These are phyloP conservation scores for Drymonia ruficornis DNA, from an alignment of 2,888 invertebrate genomes.

Conservation along the genomic window DNA sequence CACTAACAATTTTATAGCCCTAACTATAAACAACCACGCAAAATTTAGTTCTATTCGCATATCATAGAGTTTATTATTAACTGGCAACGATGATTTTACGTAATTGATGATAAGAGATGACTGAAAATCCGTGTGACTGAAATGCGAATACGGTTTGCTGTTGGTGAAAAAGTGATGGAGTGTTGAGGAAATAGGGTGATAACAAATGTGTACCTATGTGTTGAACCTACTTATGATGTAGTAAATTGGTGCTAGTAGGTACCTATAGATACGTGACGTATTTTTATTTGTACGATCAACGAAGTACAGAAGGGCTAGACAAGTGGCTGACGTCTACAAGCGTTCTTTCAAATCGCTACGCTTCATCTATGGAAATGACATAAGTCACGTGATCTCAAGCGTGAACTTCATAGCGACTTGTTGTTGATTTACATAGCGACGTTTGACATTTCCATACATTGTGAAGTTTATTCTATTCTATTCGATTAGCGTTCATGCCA, in stretches of 20 bases:
- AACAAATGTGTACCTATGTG: constrained; percentile 35
- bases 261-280: constrained; percentile 43
- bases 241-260: constrained; percentile 30
- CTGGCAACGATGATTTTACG: constrained; percentile 9
- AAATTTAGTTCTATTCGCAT: constrained; percentile 15
- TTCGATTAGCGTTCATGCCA: no score
- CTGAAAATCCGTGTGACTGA: constrained; percentile 44
- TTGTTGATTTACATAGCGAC: no score
- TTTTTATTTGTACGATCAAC: constrained; percentile 41
- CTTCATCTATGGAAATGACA: no score
- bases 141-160: constrained; percentile 30
- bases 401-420: no score
- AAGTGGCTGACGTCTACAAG: no score
- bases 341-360: no score
- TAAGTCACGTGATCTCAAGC: no score
- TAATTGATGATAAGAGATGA: constrained; percentile 48
- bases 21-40: constrained; percentile 5
- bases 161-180: constrained; percentile 40
- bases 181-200: constrained; percentile 22
- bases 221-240: constrained; percentile 20
- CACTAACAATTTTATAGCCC: constrained; percentile 19
- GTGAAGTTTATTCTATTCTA: no score
- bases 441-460: no score
- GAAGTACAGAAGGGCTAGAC: constrained; percentile 31
- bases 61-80: constrained; percentile 16